Evolutionary conservation across 2,888 invertebrate species (phyloP), one percentile per base, ranked within the genome.

Genomic region (Parnassius smintheus): DNA sequence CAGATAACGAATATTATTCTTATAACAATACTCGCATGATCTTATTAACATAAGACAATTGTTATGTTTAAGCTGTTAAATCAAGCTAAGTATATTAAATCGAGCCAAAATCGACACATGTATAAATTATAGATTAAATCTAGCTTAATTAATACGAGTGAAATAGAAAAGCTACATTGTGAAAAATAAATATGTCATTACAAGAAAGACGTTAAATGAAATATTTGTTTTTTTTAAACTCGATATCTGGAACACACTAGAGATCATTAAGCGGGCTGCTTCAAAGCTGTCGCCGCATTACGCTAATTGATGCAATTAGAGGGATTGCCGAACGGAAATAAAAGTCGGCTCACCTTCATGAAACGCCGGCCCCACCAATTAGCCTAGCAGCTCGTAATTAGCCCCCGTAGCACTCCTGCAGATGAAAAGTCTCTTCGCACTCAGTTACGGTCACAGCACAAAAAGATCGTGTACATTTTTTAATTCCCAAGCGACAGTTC

Each of bases 251-350:
- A 46, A 44, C 18, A 48, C 46, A 35, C 68, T 76, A 71, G 74
- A 85, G 85, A 90, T 88, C 88, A 88, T 90, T 88, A 91, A 85
- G 85, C 82, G 82, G 71, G 78, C 85, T 53, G 88, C 86, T 85
- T 86, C 86, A 87, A 87, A 88, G 83, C 88, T 90, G 91, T 90
- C 89, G 88, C 86, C 88, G 86, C 88, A 91, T 90, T 91, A 91
- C 88, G 88, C 91, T 91, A 91, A 91, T 91, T 90, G 91, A 88
- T 82, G 86, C 89, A 91, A 90, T 91, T 91, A 91, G 90, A 89
- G 89, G 88, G 88, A 91, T 91, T 90, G 88, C 88, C 84, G 88
- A 89, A 91, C 90, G 90, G 89, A 91, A 91, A 91, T 91, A 90
- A 91, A 89, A 91, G 88, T 86, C 87, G 83, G 81, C 91, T 91